Evolutionary conservation across 2,888 invertebrate genomes (phyloP).

Genomic region (Lithosia quadra): DNA sequence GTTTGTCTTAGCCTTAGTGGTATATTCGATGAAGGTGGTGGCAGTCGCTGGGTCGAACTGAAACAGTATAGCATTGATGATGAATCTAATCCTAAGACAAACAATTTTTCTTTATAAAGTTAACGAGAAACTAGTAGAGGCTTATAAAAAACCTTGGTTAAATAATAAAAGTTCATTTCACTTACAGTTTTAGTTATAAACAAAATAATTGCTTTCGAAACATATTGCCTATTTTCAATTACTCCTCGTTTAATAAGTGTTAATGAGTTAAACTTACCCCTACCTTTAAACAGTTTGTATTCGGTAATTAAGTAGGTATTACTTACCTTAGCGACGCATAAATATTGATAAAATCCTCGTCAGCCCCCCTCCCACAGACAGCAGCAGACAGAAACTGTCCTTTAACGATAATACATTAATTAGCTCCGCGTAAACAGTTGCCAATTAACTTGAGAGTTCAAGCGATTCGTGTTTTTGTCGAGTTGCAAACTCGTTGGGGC

Average conservation of each 20-base stretch:
- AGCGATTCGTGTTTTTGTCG: slow-evolving; percentile 52
- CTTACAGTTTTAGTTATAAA: neutral
- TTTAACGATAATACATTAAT: slow-evolving; percentile 69
- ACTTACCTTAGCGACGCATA: neutral
- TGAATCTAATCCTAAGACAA: no score
- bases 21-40: no score
- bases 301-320: neutral
- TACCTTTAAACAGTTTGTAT: no score
- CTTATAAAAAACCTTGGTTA: neutral
- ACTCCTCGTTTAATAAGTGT: neutral
- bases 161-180: neutral
- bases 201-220: neutral
- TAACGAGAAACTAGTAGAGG: no score
- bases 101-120: no score
- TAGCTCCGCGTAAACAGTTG: slow-evolving; percentile 61
- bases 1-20: no score
- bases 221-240: no score
- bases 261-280: no score
- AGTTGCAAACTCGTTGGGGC: slow-evolving; percentile 29
- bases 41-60: no score
- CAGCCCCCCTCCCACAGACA: neutral
- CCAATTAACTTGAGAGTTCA: slow-evolving; percentile 65
- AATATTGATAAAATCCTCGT: neutral
- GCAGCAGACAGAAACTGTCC: slow-evolving; percentile 28
- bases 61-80: no score